Percentiles rank a stretch among this genome's conserved stretches.
Conservation (phyloP, 2,113 vertebrate genomes). For the Galeopterus variegatus region DNA sequence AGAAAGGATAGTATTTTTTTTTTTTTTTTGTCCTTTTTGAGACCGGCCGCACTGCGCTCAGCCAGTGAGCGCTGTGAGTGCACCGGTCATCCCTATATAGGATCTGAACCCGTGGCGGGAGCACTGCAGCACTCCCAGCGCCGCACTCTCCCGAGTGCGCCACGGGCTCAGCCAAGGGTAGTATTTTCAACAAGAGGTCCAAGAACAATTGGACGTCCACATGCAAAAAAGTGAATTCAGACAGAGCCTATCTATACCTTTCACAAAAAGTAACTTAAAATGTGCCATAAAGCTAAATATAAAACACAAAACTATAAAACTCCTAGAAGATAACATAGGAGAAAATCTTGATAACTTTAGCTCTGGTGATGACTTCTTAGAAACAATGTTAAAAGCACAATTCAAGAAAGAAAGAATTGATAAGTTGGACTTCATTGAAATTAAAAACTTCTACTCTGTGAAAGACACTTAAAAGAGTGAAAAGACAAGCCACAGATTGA, state of each 20-base stretch:
- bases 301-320: background rate
- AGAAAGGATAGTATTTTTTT: slow-evolving; percentile 36
- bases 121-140: too few species aligned
- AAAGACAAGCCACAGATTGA: background rate
- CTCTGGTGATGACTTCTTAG: background rate
- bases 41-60: too few species aligned
- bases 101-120: too few species aligned
- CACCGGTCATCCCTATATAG: too few species aligned
- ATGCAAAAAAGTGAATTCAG: background rate
- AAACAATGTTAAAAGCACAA: background rate
- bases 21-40: too few species aligned
- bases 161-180: too few species aligned
- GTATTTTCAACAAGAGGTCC: background rate
- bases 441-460: background rate
- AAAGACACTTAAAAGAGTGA: slow-evolving; percentile 7
- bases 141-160: too few species aligned
- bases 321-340: background rate
- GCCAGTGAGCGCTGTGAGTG: too few species aligned
- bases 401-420: background rate
- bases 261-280: background rate
- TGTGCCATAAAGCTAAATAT: background rate
- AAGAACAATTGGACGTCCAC: background rate
- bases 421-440: background rate
- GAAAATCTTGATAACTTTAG: background rate
- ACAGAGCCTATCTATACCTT: background rate